Evolutionary conservation across 2,888 invertebrate species (phyloP).

Genomic region (Heliconius hortense): DNA sequence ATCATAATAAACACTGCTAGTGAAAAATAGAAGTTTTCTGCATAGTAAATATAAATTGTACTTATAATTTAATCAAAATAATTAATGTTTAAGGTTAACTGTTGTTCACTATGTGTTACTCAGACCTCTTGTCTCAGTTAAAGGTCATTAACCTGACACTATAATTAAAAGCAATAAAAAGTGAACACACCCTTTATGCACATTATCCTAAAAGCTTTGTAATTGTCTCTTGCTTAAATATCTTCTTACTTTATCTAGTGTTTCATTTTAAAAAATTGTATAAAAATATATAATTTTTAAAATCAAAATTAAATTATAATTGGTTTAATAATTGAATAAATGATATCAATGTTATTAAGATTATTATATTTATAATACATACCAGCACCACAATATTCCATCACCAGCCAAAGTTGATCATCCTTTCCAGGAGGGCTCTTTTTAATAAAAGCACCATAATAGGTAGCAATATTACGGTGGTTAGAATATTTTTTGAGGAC

Average conservation of each 20-base stretch:
- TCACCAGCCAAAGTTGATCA: slow-evolving; percentile 99
- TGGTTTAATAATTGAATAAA: neutral
- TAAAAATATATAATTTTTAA: neutral
- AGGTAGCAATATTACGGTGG: slow-evolving; percentile 99
- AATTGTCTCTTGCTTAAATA: slow-evolving; percentile 3
- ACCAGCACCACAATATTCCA: slow-evolving; percentile 99
- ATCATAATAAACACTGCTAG: neutral
- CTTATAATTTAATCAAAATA: neutral
- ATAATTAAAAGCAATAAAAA: slow-evolving; percentile 38
- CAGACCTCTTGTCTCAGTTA: slow-evolving; percentile 31
- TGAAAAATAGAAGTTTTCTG: neutral
- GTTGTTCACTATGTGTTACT: slow-evolving; percentile 27
- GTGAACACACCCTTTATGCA: slow-evolving; percentile 20
- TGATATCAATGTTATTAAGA: neutral
- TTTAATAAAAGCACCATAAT: slow-evolving; percentile 99
- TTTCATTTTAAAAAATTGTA: neutral
- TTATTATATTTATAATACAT: slow-evolving; percentile 43
- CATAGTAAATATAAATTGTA: neutral
- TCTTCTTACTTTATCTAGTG: slow-evolving; percentile 1
- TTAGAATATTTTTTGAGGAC: slow-evolving; percentile 99
- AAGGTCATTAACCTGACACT: slow-evolving; percentile 36
- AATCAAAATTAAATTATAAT: neutral
- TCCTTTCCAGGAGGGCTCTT: slow-evolving; percentile 99
- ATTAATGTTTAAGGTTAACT: slow-evolving; percentile 9
- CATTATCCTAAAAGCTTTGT: slow-evolving; percentile 21